These are phyloP conservation scores for Peucedramus taeniatus DNA, from an alignment of 2,113 vertebrate genomes.

Conservation along the genomic window DNA sequence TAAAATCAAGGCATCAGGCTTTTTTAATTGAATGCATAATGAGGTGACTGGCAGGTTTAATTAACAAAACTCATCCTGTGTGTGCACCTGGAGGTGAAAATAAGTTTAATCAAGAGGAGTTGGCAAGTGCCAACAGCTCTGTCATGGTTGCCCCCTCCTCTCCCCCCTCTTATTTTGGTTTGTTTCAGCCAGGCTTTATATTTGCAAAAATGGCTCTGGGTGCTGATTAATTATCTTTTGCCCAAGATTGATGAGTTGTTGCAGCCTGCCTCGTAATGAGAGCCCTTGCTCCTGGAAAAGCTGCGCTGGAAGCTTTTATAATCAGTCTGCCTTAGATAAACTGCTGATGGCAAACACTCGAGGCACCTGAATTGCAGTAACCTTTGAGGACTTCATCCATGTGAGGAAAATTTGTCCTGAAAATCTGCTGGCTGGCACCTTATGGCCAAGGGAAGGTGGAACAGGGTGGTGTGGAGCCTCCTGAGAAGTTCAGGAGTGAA, in stretches of 20 bases:
- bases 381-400: neutral
- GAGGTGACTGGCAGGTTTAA: conserved; percentile 68
- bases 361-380: fast-evolving
- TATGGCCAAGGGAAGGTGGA: fast-evolving
- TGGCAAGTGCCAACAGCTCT: conserved; percentile 57
- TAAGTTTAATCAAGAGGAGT: conserved; percentile 60
- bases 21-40: conserved; percentile 58
- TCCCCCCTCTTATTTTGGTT: neutral
- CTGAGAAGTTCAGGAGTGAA: neutral
- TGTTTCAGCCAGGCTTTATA: conserved; percentile 27
- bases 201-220: conserved; percentile 35
- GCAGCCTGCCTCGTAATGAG: conserved; percentile 3
- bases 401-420: neutral
- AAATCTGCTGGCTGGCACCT: neutral
- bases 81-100: conserved; percentile 67
- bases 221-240: conserved; percentile 58
- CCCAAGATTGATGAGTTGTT: conserved; percentile 28
- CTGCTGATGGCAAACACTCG: neutral
- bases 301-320: neutral
- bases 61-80: conserved; percentile 63
- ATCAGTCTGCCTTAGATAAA: neutral
- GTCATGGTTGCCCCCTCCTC: neutral
- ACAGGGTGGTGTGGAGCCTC: neutral
- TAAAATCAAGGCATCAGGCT: conserved; percentile 26
- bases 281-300: neutral